Conservation (phyloP, 2,888 invertebrate species). For the Danaus chrysippus region DNA sequence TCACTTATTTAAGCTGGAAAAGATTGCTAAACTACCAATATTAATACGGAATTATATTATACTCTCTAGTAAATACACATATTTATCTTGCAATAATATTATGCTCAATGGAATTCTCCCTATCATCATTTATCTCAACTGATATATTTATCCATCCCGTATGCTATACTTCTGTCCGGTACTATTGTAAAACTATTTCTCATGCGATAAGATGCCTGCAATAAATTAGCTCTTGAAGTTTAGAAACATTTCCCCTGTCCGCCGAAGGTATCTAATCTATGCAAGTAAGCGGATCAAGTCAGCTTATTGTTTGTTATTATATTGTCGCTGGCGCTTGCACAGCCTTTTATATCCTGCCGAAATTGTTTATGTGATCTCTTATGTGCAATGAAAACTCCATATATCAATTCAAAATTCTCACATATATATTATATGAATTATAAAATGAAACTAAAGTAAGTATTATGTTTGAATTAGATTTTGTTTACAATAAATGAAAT, state of each 20-base stretch:
- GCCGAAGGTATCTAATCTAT: conserved; percentile 57
- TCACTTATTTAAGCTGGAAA: too few relatives aligned
- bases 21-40: too few relatives aligned
- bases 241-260: conserved; percentile 36
- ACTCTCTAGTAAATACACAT: too few relatives aligned
- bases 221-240: conserved; percentile 20
- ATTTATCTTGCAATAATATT: background rate
- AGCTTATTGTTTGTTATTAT: conserved; percentile 77
- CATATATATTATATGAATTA: too few relatives aligned
- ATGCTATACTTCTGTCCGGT: conserved; percentile 9
- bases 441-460: too few relatives aligned
- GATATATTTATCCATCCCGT: background rate
- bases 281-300: conserved; percentile 76
- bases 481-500: too few relatives aligned
- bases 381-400: background rate
- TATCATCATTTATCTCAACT: conserved; percentile 1
- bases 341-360: conserved; percentile 15
- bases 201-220: conserved; percentile 32
- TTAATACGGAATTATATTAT: too few relatives aligned
- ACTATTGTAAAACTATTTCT: conserved; percentile 28
- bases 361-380: conserved; percentile 13
- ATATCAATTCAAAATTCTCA: too few relatives aligned
- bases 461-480: too few relatives aligned
- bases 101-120: background rate
- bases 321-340: conserved; percentile 35